phyloP scores from a whole-genome alignment of 2,797 vertebrate species.

The Tiaroga cobitis region DNA sequence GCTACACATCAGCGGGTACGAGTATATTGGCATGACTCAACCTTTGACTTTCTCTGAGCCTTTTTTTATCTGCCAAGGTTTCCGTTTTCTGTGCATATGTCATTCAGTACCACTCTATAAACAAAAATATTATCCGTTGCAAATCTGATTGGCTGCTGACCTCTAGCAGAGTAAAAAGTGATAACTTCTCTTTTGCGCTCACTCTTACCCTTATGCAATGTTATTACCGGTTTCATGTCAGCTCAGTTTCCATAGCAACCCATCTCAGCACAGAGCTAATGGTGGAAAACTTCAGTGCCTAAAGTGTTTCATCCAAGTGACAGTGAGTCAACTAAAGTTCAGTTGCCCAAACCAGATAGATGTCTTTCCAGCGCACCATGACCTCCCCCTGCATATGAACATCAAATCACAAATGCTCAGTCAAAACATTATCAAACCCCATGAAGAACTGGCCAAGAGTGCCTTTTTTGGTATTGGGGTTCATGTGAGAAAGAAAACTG shows the following conservation, averaged over 20 bases:
- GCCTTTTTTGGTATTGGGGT: background rate
- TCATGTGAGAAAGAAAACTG: background rate
- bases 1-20: background rate
- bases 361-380: conserved; percentile 7
- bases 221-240: conserved; percentile 75
- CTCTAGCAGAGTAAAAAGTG: conserved; percentile 13
- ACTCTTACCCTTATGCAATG: conserved; percentile 54
- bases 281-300: conserved; percentile 57
- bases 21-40: background rate
- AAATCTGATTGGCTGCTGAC: conserved; percentile 42
- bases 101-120: conserved; percentile 3
- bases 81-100: background rate
- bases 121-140: background rate
- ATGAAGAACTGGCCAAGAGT: background rate
- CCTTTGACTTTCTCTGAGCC: background rate
- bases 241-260: conserved; percentile 81
- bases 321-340: conserved; percentile 57
- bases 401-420: conserved; percentile 42
- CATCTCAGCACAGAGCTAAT: conserved; percentile 65
- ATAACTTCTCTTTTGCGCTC: conserved; percentile 38
- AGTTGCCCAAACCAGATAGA: conserved; percentile 51
- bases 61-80: background rate
- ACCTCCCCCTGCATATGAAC: conserved; percentile 16
- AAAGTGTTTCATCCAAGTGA: conserved; percentile 60
- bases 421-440: conserved; percentile 8